Conservation (phyloP, 2,797 vertebrate genomes). For the Varecia variegata region DNA sequence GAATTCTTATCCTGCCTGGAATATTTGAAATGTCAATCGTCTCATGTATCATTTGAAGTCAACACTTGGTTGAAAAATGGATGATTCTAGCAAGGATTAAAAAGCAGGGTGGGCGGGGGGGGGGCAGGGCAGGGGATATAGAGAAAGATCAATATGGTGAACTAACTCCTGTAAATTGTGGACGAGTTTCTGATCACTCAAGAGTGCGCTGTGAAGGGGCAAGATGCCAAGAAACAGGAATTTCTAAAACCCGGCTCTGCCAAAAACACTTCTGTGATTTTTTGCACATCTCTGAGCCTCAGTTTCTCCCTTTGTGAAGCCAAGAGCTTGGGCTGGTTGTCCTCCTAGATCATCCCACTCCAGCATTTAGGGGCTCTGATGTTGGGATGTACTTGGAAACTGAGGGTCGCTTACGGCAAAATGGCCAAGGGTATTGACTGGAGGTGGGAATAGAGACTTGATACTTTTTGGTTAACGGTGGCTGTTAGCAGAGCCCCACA, state of each 20-base stretch:
- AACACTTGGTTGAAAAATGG: constrained; percentile 66
- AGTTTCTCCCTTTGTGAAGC: not conserved
- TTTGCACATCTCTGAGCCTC: not conserved
- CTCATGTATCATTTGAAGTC: constrained; percentile 69
- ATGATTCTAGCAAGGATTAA: constrained; percentile 69
- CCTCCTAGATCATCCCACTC: not conserved
- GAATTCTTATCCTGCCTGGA: constrained; percentile 60
- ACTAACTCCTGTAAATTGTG: not conserved
- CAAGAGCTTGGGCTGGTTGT: not conserved
- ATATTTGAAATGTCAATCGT: constrained; percentile 77
- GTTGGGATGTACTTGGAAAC: not conserved
- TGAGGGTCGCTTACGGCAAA: not conserved
- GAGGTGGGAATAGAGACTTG: not conserved
- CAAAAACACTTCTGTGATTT: not conserved
- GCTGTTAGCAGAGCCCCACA: not conserved
- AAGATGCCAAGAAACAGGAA: not conserved
- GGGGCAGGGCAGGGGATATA: not conserved
- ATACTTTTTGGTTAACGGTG: not conserved
- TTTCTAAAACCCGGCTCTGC: not conserved
- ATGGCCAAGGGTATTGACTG: not conserved
- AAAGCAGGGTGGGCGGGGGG: constrained; percentile 52
- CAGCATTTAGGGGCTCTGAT: not conserved
- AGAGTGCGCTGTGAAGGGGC: not conserved
- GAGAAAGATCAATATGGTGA: not conserved
- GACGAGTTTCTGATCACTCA: not conserved